phyloP scores from a whole-genome alignment of 2,113 vertebrate genomes.

The Terrapene triunguis region DNA sequence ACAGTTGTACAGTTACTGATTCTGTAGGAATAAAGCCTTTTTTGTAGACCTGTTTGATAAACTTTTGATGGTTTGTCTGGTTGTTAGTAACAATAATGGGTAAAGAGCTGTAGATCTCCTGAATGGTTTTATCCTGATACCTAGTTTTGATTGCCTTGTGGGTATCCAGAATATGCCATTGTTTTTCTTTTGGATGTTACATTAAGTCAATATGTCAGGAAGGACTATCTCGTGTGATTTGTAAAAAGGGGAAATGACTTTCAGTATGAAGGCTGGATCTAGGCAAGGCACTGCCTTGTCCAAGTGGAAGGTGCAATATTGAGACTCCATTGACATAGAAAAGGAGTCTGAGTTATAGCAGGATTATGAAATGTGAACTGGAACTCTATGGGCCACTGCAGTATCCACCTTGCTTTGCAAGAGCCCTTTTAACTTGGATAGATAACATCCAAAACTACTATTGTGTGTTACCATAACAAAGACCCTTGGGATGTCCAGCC shows the following conservation, averaged over 20 bases:
- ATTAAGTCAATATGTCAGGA: background rate
- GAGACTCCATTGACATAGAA: background rate
- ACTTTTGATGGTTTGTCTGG: background rate
- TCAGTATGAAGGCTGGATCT: background rate
- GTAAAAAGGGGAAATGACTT: background rate
- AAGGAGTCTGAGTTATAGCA: background rate
- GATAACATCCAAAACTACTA: background rate
- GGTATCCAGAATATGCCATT: rapidly evolving
- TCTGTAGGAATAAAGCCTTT: background rate
- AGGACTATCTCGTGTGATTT: background rate
- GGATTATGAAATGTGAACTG: rapidly evolving
- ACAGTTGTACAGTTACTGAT: background rate
- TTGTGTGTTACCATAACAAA: background rate
- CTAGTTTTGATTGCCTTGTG: rapidly evolving
- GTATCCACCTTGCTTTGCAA: background rate
- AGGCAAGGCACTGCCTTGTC: background rate
- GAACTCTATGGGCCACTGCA: rapidly evolving
- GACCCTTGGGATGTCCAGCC: rapidly evolving
- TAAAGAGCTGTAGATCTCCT: background rate
- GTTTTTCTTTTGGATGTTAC: background rate
- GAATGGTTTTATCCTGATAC: background rate
- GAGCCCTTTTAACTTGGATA: rapidly evolving
- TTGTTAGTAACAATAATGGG: background rate
- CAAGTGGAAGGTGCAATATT: background rate
- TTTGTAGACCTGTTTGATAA: background rate